A percentile compares a stretch with the other conserved stretches of the same genome.
phyloP scores from a whole-genome alignment of 2,888 invertebrate genomes.

The Dryococelus australis region DNA sequence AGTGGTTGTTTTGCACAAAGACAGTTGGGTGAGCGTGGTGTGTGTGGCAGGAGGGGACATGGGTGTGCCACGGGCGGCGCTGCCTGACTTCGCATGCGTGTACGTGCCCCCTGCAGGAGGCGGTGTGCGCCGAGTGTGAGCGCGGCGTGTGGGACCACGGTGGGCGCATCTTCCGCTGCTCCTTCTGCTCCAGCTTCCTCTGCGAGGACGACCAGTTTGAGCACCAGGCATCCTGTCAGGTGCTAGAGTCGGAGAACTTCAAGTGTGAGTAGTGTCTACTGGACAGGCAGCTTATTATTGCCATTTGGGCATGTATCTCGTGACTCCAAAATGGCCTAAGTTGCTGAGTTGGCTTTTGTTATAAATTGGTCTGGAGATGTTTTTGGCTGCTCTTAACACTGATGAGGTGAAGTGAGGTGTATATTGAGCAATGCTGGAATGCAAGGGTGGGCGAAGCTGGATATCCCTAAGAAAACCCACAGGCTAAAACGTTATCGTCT shows the following conservation, averaged over 20 bases:
- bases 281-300: neutral
- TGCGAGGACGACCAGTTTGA: constrained; percentile 98
- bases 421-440: no score
- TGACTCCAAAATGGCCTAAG: no score
- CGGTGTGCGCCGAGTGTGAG: constrained; percentile 90
- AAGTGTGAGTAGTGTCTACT: constrained; percentile 74
- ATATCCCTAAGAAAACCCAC: no score
- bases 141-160: constrained; percentile 97
- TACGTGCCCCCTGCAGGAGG: constrained; percentile 87
- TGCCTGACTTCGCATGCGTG: constrained; percentile 92
- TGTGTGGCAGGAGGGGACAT: constrained; percentile 83
- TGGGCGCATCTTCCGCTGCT: constrained; percentile 88
- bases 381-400: no score
- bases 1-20: no score
- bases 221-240: constrained; percentile 96
- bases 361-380: no score
- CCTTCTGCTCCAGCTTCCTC: constrained; percentile 85
- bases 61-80: constrained; percentile 94
- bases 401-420: no score
- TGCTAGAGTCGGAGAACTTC: constrained; percentile 91
- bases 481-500: no score
- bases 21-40: no score
- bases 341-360: no score
- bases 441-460: no score
- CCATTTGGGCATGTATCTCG: no score